A percentile compares a stretch with the other conserved stretches of the same genome.
Evolutionary conservation across 1,140 invertebrate genomes (phyloP).

Genomic region (Alviniconcha marisindica): DNA sequence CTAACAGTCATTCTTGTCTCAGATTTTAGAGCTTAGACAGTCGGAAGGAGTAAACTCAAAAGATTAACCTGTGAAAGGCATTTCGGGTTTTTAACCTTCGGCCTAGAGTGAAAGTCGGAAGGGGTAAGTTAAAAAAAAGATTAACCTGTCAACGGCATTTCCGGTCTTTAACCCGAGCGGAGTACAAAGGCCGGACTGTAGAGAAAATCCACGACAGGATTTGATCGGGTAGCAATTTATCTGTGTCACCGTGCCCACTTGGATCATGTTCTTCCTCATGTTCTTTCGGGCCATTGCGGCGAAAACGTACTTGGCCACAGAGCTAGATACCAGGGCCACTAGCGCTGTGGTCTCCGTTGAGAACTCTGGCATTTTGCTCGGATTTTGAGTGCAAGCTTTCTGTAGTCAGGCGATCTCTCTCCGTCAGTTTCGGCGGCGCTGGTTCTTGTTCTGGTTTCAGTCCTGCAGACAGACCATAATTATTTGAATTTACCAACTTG

Average conservation of each 20-base stretch:
- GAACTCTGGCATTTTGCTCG: too few relatives aligned
- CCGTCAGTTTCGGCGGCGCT: too few relatives aligned
- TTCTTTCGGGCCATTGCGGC: constrained; percentile 31
- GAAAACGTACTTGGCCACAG: constrained; percentile 33
- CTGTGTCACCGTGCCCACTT: constrained; percentile 27
- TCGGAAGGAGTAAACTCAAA: background rate
- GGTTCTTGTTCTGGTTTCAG: too few relatives aligned
- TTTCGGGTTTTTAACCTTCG: too few relatives aligned
- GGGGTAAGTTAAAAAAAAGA: background rate
- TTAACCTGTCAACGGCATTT: constrained; percentile 40
- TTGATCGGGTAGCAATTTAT: constrained; percentile 41
- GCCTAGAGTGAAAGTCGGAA: background rate
- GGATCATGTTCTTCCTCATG: constrained; percentile 8
- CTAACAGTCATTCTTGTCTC: background rate
- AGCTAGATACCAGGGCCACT: background rate
- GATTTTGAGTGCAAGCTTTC: too few relatives aligned
- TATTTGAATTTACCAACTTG: too few relatives aligned
- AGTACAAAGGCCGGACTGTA: background rate
- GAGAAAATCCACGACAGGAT: constrained; percentile 36
- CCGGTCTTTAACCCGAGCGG: constrained; percentile 19
- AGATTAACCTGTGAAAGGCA: too few relatives aligned
- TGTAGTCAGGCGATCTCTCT: too few relatives aligned
- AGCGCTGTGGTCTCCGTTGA: background rate
- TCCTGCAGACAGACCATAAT: too few relatives aligned
- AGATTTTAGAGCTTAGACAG: background rate